Evolutionary conservation across 2,888 invertebrate species (phyloP), one percentile per base, ranked within the genome.

Genomic region (Trimorus sp.): DNA sequence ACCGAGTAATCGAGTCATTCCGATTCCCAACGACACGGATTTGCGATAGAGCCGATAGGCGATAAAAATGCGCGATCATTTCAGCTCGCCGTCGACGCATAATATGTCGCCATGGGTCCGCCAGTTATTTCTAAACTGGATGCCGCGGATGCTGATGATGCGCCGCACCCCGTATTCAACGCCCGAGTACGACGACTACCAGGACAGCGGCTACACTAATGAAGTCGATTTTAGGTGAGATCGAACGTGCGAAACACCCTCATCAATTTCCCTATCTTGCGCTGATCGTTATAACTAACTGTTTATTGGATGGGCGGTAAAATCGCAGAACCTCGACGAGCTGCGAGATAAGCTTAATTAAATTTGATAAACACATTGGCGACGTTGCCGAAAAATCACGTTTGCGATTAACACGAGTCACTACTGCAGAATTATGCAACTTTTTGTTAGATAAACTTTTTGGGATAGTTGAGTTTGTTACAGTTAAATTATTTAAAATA

Each of bases 141-240:
- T 98, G 96, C 98, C 98, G 0, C 95, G 96, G 85, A 92, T 98
- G 37, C 93, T 98, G 88, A 96, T 98, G 94, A 98, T 98, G 97
- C 94, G 97, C 69, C 93, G 98, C 84, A 98, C 98, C 12, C 96
- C 96, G 84, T 97, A 97, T 90, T 95, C 96, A 0, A 92, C 97
- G 42, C 96, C 96, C 0, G 97, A 97, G 89, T 97, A 97, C 87
- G 97, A 97, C 87, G 96, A 96, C 85, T 95, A 95, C 86, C 95
- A 95, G 45, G 96, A 96, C 53, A 95, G 96, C 84, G 96, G 96
- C 15, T 97, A 96, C 88, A 95, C 96, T 42, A 96, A 95, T 88
- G 97, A 97, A 89, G 93, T 96, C 89, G 97, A 97, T 88, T 95
- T 96, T 92, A 95, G 96, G 96, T 96, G 91, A 79, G 79, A 71